Evolutionary conservation across 2,888 invertebrate genomes (phyloP).

Genomic region (Coecobrya sp.): DNA sequence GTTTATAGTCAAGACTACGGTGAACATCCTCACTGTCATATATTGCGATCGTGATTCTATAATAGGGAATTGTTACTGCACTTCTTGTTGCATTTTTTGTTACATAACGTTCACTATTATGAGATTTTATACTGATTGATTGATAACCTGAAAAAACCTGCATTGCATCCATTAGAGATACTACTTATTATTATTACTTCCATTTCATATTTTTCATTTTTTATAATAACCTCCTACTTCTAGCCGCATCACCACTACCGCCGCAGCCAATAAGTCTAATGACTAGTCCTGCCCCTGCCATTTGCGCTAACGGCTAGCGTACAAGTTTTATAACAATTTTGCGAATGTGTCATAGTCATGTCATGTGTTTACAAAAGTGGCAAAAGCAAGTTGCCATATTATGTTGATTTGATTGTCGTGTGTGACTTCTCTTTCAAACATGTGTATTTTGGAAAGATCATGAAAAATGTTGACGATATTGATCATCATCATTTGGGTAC

Average conservation of each 20-base stretch:
- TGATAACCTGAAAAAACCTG: conserved; percentile 23
- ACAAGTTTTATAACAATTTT: not conserved
- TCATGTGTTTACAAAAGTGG: conserved; percentile 46
- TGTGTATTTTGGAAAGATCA: conserved; percentile 64
- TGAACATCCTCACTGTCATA: too few relatives aligned
- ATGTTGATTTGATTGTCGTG: conserved; percentile 46
- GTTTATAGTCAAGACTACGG: too few relatives aligned
- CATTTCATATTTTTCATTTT: conserved; percentile 47
- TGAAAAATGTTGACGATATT: conserved; percentile 62
- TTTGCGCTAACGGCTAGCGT: not conserved
- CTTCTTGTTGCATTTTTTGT: conserved; percentile 27
- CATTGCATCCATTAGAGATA: not conserved
- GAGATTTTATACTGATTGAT: not conserved
- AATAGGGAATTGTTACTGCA: not conserved
- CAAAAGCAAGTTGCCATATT: conserved; percentile 14
- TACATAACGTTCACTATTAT: not conserved
- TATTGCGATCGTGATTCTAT: too few relatives aligned
- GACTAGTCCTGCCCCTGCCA: not conserved
- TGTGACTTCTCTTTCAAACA: conserved; percentile 24
- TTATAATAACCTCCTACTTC: conserved; percentile 6
- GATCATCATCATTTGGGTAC: conserved; percentile 36
- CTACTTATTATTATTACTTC: not conserved
- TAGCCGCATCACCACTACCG: not conserved
- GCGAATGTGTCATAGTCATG: conserved; percentile 26
- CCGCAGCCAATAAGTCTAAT: not conserved